phyloP scores from a whole-genome alignment of 2,888 invertebrate species.

The Oscheius onirici region DNA sequence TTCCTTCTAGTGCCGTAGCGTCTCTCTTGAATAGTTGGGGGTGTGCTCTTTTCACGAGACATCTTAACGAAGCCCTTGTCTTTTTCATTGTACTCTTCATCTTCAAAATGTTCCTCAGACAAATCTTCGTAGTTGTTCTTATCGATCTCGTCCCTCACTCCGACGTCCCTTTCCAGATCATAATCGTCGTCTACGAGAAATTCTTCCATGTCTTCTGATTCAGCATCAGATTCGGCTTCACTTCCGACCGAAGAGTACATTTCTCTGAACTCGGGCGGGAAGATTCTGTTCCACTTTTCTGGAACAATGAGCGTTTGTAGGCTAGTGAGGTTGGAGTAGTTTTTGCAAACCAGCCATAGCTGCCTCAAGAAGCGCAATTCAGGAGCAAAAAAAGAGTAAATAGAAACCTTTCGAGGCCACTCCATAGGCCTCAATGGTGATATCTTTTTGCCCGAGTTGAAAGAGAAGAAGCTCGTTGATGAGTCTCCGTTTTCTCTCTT shows the following conservation, averaged over 20 bases:
- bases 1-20: background rate
- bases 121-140: background rate
- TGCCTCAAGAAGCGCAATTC: too few species aligned
- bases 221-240: background rate
- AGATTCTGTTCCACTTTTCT: conserved; percentile 1
- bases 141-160: background rate
- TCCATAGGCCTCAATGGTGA: background rate
- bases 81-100: background rate
- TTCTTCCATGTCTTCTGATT: background rate
- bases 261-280: background rate
- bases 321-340: too few species aligned
- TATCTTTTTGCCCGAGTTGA: background rate
- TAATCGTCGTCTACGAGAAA: background rate
- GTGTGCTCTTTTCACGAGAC: too few species aligned
- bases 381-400: background rate
- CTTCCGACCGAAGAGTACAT: background rate
- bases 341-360: too few species aligned
- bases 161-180: background rate
- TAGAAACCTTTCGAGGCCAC: background rate
- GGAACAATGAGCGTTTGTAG: background rate
- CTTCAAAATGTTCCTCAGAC: background rate
- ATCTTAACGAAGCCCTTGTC: background rate
- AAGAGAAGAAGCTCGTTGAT: background rate
- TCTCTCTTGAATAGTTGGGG: too few species aligned
- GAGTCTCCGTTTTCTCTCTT: background rate